A percentile compares a stretch with the other conserved stretches of the same genome.
Evolutionary conservation across 2,888 invertebrate genomes (phyloP).

Genomic region (Seira ritae): DNA sequence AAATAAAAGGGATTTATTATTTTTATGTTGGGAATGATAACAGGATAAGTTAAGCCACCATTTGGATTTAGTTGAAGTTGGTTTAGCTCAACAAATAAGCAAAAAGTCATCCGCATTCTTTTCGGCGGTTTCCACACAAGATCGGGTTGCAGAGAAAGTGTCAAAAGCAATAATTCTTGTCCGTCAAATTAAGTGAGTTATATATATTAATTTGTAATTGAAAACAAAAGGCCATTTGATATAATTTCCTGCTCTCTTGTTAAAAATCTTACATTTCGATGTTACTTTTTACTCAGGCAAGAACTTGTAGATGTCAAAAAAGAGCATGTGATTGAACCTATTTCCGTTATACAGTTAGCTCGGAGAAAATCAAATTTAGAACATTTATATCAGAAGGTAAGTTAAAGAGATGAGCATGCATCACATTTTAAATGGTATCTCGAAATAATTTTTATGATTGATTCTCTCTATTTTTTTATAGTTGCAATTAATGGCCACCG

Average conservation of each 20-base stretch:
- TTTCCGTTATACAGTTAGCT: conserved; percentile 82
- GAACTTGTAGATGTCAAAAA: conserved; percentile 87
- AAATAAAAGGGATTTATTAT: no score
- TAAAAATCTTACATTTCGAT: not conserved
- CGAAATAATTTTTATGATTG: not conserved
- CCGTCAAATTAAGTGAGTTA: conserved; percentile 75
- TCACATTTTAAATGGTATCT: conserved; percentile 9
- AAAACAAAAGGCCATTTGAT: not conserved
- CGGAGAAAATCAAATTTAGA: conserved; percentile 74
- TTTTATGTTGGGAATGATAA: no score
- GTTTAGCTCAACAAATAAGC: conserved; percentile 93
- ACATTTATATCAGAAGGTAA: conserved; percentile 75
- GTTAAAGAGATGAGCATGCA: not conserved
- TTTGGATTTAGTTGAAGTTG: conserved; percentile 95
- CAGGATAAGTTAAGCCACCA: conserved; percentile 87
- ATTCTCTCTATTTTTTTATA: no score
- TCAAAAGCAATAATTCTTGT: conserved; percentile 88
- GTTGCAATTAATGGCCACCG: conserved; percentile 94
- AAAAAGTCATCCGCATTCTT: conserved; percentile 98
- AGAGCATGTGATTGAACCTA: conserved; percentile 86
- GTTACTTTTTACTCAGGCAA: conserved; percentile 75
- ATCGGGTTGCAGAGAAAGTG: conserved; percentile 97
- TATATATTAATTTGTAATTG: not conserved
- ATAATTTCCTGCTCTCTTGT: no score
- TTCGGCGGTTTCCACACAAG: conserved; percentile 98